Evolutionary conservation across 2,888 invertebrate genomes (phyloP).

Genomic region (Hartigia nigra): DNA sequence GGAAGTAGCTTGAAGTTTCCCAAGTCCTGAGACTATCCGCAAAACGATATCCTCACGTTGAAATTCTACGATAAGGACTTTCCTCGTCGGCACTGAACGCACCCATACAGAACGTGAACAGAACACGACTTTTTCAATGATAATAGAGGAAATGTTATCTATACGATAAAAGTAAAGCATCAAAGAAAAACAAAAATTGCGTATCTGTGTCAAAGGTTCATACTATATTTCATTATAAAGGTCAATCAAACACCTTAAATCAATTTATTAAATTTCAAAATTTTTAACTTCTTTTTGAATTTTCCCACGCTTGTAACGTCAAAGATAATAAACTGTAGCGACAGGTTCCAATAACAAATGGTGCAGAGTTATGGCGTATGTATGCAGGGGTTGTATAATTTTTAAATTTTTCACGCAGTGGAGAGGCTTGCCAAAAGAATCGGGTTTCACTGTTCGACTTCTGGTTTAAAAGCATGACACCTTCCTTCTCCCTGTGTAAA

Average conservation of each 20-base stretch:
- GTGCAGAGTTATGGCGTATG: not conserved
- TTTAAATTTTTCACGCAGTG: constrained; percentile 32
- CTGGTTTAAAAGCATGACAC: not conserved
- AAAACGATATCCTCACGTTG: not conserved
- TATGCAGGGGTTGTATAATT: constrained; percentile 30
- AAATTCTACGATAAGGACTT: not conserved
- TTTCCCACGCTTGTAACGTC: not conserved
- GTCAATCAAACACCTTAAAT: not conserved
- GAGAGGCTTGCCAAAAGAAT: constrained; percentile 17
- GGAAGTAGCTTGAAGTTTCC: not conserved
- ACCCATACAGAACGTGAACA: not conserved
- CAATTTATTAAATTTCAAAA: not conserved
- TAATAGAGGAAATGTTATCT: not conserved
- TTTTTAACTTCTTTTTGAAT: not conserved
- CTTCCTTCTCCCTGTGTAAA: not conserved
- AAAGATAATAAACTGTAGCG: not conserved
- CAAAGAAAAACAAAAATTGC: not conserved
- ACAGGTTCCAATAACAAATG: not conserved
- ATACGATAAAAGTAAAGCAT: not conserved
- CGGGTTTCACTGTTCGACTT: constrained; percentile 24
- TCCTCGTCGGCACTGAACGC: not conserved
- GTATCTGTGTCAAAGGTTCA: too few species aligned
- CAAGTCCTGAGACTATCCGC: not conserved
- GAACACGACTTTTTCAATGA: not conserved
- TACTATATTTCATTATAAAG: too few species aligned